Base-by-base conservation (phyloP, 2,797 vertebrate species). In the Schizothorax lantsangensis region DNA sequence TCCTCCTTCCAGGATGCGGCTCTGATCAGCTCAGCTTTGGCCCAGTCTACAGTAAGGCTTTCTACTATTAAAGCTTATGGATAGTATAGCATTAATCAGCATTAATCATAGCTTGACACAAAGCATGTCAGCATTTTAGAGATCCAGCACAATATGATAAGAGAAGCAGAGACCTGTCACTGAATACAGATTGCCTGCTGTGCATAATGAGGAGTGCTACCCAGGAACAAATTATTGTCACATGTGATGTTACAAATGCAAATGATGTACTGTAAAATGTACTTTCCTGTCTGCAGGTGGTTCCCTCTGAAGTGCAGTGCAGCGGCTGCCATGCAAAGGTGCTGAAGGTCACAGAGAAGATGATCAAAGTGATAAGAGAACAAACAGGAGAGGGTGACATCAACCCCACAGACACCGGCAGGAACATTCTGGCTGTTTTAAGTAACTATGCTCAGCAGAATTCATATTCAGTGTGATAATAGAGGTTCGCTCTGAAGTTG, bases 11-110 rank as follows among this genome's bases (percentile, higher is more conserved):
- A 94, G 86, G 93, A 96, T 12, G 94, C 93, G 5, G 91, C 92
- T 72, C 95, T 95, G 87, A 92, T 96, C 89, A 96, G 95, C 88
- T 94, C 94, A 1, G 95, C 93, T 5, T 83, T 97, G 89, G 93
- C 91, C 3, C 94, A 92, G 75, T 93, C 94, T 80, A 93, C 93
- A 83, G 96, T 96, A 90, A 90, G 93, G 59, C 33, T 72, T 68
- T 84, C 12, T 21, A 36, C 71, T 69, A 71, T 84, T 62, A 77
- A 85, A 26, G 82, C 85, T 88, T 30, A 90, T 45, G 33, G n/a
- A 80, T 54, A 73, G 43, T 36, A 23, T 52, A 49, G 62, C 45
- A 52, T 68, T 73, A 45, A 73, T 84, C 75, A 87, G 15, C 36
- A 74, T 71, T 75, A 83, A 68, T 86, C 43, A 80, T 45, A 45